Conservation (phyloP, 2,797 vertebrate species). For the Babyrousa celebensis region DNA sequence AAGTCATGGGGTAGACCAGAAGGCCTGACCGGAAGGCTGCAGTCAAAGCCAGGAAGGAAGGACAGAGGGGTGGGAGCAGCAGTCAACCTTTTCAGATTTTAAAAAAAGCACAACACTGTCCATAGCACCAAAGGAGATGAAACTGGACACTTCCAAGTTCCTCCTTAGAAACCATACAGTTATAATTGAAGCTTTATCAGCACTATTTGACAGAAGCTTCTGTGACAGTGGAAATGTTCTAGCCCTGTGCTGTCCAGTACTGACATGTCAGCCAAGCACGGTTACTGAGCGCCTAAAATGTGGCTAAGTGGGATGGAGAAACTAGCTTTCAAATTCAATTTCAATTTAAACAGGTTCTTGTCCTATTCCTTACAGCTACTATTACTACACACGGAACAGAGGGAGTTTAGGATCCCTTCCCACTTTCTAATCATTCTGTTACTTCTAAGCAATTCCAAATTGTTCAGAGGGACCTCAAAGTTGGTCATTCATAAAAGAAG, state of each 20-base stretch:
- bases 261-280: background rate
- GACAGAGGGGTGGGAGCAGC: background rate
- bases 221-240: background rate
- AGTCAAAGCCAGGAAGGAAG: too few relatives aligned
- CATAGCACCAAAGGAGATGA: background rate
- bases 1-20: background rate
- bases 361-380: background rate
- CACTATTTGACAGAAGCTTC: background rate
- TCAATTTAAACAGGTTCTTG: background rate
- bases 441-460: background rate
- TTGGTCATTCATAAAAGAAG: background rate
- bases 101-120: background rate
- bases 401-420: background rate
- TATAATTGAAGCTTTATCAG: background rate
- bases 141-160: background rate
- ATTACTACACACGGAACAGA: background rate
- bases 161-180: background rate
- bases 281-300: background rate
- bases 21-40: background rate
- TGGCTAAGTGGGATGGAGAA: background rate
- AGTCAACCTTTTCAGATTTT: background rate
- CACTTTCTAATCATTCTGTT: background rate
- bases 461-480: background rate
- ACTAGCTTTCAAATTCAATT: background rate
- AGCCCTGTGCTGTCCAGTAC: rapidly evolving